phyloP scores from a whole-genome alignment of 1,140 invertebrate species.

The Spodoptera frugiperda region DNA sequence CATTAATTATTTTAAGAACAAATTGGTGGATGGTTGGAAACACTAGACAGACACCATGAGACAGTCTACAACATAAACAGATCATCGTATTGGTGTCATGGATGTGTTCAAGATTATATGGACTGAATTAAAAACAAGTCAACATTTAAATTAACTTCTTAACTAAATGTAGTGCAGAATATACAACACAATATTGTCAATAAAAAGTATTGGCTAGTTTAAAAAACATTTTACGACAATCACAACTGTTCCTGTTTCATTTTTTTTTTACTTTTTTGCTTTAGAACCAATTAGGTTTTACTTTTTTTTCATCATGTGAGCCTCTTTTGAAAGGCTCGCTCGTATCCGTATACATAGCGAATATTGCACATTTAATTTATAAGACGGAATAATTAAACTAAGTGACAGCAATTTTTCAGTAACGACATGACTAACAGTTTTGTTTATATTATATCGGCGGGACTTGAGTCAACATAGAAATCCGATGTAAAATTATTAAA shows the following conservation, averaged over 20 bases:
- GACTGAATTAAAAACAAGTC: slow-evolving; percentile 17
- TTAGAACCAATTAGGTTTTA: not conserved
- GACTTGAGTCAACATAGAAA: not conserved
- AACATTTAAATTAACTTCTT: slow-evolving; percentile 26
- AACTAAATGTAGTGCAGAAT: slow-evolving; percentile 4
- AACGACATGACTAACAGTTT: not conserved
- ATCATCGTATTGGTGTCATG: slow-evolving; percentile 16
- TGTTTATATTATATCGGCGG: slow-evolving; percentile 21
- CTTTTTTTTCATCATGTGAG: not conserved
- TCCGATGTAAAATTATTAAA: no score
- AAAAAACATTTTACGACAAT: not conserved
- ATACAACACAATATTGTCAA: slow-evolving; percentile 22
- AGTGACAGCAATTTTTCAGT: not conserved
- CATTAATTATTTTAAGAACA: no score
- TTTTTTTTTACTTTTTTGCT: not conserved
- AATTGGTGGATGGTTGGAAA: not conserved
- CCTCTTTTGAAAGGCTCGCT: slow-evolving; percentile 8
- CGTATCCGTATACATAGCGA: slow-evolving; percentile 11
- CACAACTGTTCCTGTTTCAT: not conserved
- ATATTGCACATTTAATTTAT: slow-evolving; percentile 11
- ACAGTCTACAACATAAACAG: slow-evolving; percentile 10
- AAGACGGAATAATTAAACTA: not conserved
- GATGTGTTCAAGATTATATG: not conserved
- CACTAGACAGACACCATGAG: not conserved
- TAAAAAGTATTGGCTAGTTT: not conserved